Evolutionary conservation across 1,140 invertebrate genomes (phyloP).

Genomic region (Sipha flava): DNA sequence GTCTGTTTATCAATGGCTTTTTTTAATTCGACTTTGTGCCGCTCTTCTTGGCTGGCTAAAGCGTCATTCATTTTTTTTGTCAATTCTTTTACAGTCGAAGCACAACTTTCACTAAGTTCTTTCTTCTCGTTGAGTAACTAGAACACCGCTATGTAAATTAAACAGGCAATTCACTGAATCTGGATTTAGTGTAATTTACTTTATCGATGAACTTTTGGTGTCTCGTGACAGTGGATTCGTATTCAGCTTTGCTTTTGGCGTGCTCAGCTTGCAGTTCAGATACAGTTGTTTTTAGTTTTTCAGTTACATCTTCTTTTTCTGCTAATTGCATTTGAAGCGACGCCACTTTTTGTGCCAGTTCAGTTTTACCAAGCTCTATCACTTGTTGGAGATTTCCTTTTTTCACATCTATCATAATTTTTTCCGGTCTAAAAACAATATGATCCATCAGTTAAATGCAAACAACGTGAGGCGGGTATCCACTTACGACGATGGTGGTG

Average conservation of each 20-base stretch:
- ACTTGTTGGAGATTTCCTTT: conserved; percentile 4
- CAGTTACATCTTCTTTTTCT: conserved; percentile 44
- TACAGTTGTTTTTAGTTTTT: conserved; percentile 41
- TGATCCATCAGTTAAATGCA: background rate
- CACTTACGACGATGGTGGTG: background rate
- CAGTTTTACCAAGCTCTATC: conserved; percentile 36
- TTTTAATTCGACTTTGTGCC: conserved; percentile 55
- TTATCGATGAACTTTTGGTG: conserved; percentile 63
- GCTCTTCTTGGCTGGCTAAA: conserved; percentile 53
- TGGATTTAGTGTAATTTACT: too few species aligned
- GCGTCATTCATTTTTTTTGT: conserved; percentile 49
- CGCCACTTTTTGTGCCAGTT: conserved; percentile 39
- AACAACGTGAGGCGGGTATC: too few species aligned
- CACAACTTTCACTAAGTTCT: conserved; percentile 56
- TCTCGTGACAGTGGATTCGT: conserved; percentile 52
- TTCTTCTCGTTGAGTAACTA: conserved; percentile 57
- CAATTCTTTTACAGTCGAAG: conserved; percentile 50
- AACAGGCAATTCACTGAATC: too few species aligned
- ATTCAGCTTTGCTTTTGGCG: conserved; percentile 56
- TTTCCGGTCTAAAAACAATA: background rate
- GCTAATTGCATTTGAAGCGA: conserved; percentile 44
- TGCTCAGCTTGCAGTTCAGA: conserved; percentile 42
- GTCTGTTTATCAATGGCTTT: conserved; percentile 54
- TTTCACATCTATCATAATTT: background rate
- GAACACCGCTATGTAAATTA: background rate